These are phyloP conservation scores for Ylistrum balloti DNA, from an alignment of 1,140 invertebrate species.

Conservation along the genomic window DNA sequence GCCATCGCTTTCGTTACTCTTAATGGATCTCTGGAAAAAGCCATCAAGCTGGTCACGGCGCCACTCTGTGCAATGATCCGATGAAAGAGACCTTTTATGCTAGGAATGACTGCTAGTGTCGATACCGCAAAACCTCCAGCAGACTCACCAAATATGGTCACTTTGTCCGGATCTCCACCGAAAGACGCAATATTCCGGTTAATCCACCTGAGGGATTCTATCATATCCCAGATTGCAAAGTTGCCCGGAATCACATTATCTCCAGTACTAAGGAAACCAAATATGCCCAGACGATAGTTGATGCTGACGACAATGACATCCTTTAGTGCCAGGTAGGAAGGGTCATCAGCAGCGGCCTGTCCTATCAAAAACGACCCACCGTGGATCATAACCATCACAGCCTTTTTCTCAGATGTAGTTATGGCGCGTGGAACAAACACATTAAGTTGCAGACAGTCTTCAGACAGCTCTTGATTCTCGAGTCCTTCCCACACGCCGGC, in stretches of 20 bases:
- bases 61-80: slow-evolving; percentile 54
- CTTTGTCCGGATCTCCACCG: slow-evolving; percentile 92
- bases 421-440: slow-evolving; percentile 55
- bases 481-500: neutral
- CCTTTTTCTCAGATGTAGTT: neutral
- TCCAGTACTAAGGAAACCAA: slow-evolving; percentile 94
- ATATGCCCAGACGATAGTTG: slow-evolving; percentile 67
- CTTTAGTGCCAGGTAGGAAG: too few relatives aligned
- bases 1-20: neutral
- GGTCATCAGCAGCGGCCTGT: too few relatives aligned
- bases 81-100: slow-evolving; percentile 51
- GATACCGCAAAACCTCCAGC: slow-evolving; percentile 94
- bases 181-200: slow-evolving; percentile 43
- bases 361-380: too few relatives aligned
- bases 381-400: too few relatives aligned
- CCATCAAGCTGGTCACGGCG: neutral
- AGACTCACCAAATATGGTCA: slow-evolving; percentile 97
- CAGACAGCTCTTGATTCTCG: neutral
- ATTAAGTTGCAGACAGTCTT: slow-evolving; percentile 67
- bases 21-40: neutral
- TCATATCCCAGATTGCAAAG: slow-evolving; percentile 96
- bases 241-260: slow-evolving; percentile 96
- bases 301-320: too few relatives aligned
- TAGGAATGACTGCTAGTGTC: slow-evolving; percentile 48
- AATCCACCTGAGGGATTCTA: slow-evolving; percentile 88